These are phyloP conservation scores for Drosophila nr. fundita DNA, from an alignment of 2,888 invertebrate species.

Conservation along the genomic window DNA sequence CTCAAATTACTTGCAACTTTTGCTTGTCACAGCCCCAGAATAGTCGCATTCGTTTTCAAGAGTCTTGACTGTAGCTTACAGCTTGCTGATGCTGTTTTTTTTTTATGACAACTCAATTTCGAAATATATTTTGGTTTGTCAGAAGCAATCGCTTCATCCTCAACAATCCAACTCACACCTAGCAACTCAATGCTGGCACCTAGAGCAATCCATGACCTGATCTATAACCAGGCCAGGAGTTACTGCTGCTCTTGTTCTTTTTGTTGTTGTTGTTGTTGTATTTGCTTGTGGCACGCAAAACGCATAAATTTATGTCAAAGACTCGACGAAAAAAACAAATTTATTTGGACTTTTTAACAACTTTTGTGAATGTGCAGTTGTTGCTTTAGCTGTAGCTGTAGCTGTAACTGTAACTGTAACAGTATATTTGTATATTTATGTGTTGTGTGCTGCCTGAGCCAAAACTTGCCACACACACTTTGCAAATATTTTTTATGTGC, in stretches of 20 bases:
- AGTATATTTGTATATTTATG: conserved; percentile 18
- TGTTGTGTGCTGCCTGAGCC: conserved; percentile 21
- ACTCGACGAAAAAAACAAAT: conserved; percentile 66
- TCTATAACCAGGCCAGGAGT: conserved; percentile 61
- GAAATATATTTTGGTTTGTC: conserved; percentile 75
- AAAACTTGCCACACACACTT: conserved; percentile 44
- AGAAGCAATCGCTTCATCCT: conserved; percentile 55
- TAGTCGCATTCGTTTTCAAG: neutral
- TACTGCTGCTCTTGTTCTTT: conserved; percentile 22
- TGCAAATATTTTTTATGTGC: conserved; percentile 66
- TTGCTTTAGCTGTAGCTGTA: conserved; percentile 10
- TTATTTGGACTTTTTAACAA: conserved; percentile 80
- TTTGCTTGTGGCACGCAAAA: conserved; percentile 58
- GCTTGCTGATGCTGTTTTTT: conserved; percentile 32
- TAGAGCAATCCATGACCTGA: conserved; percentile 63
- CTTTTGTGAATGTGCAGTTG: conserved; percentile 58
- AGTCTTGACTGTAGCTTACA: conserved; percentile 39
- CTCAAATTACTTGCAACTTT: neutral
- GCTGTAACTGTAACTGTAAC: conserved; percentile 18
- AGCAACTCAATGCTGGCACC: conserved; percentile 19
- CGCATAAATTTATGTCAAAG: conserved; percentile 81
- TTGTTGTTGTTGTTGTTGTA: conserved; percentile 27
- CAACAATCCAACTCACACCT: conserved; percentile 3
- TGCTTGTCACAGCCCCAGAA: neutral
- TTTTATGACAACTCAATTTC: conserved; percentile 81